A percentile compares a stretch with the other conserved stretches of the same genome.
These are phyloP conservation scores for Drosophila emarginata DNA, from an alignment of 2,888 invertebrate genomes.

Conservation along the genomic window DNA sequence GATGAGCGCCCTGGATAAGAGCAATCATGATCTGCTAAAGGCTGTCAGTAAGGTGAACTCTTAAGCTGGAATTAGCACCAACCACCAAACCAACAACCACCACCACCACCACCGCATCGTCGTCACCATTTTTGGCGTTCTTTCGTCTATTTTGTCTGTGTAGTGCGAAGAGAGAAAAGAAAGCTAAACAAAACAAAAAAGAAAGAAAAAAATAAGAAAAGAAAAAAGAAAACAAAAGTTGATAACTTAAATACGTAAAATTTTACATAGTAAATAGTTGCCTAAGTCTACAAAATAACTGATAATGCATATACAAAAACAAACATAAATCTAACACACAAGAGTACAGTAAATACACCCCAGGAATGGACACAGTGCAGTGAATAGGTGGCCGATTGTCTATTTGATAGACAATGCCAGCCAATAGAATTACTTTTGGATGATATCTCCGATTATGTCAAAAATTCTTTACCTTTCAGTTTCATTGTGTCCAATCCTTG, in stretches of 20 bases:
- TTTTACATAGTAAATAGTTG: slow-evolving; percentile 81
- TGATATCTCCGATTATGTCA: no score
- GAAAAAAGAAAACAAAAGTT: slow-evolving; percentile 62
- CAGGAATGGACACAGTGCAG: slow-evolving; percentile 31
- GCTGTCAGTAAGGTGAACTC: slow-evolving; percentile 83
- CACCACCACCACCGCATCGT: slow-evolving; percentile 28
- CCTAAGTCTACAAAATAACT: slow-evolving; percentile 63
- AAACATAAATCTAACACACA: slow-evolving; percentile 7
- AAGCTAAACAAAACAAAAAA: slow-evolving; percentile 52
- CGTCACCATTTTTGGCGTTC: slow-evolving; percentile 47
- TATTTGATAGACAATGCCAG: slow-evolving; percentile 55
- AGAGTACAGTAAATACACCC: slow-evolving; percentile 25
- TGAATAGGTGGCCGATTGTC: slow-evolving; percentile 18
- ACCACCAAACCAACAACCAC: slow-evolving; percentile 40
- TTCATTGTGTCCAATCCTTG: slow-evolving; percentile 15
- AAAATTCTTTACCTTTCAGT: neutral
- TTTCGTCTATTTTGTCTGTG: slow-evolving; percentile 56
- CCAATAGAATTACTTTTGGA: neutral
- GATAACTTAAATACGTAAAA: slow-evolving; percentile 81
- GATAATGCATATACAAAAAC: slow-evolving; percentile 28
- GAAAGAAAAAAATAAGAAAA: slow-evolving; percentile 28
- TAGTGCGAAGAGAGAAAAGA: slow-evolving; percentile 37
- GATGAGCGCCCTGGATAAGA: slow-evolving; percentile 83
- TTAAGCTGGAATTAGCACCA: slow-evolving; percentile 72
- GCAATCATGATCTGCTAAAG: slow-evolving; percentile 82